phyloP scores from a whole-genome alignment of 2,888 invertebrate genomes.

The Drosophila ezoana region DNA sequence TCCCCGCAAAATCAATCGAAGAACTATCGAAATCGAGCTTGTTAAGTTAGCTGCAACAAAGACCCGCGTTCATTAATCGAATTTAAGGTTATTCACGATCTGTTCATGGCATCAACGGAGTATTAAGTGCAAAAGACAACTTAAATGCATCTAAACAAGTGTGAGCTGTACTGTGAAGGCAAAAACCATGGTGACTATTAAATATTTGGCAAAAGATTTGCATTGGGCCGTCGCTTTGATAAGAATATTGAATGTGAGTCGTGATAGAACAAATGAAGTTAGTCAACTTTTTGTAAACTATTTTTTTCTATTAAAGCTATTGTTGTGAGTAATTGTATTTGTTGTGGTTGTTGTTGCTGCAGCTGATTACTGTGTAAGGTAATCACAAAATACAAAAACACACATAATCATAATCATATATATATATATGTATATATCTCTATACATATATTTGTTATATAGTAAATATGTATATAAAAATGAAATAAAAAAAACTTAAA shows the following conservation, averaged over 20 bases:
- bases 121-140: not conserved
- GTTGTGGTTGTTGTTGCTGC: conserved; percentile 29
- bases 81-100: not conserved
- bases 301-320: too few species aligned
- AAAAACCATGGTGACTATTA: conserved; percentile 18
- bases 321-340: conserved; percentile 14
- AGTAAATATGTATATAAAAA: not conserved
- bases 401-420: conserved; percentile 14
- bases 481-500: not conserved
- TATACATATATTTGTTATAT: not conserved
- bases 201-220: conserved; percentile 29
- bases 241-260: conserved; percentile 23
- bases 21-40: too few species aligned
- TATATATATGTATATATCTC: conserved; percentile 1
- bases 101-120: conserved; percentile 26
- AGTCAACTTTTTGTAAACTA: conserved; percentile 3
- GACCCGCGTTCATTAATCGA: too few species aligned
- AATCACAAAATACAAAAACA: conserved; percentile 42
- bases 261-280: conserved; percentile 2
- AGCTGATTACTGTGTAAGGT: conserved; percentile 28
- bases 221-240: conserved; percentile 20
- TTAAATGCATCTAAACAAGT: conserved; percentile 1
- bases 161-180: conserved; percentile 8
- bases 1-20: too few species aligned
- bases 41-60: too few species aligned